Percentiles rank a stretch among this genome's conserved stretches.
Conservation (phyloP, 1,140 invertebrate genomes). For the Lasaia peninsularis region DNA sequence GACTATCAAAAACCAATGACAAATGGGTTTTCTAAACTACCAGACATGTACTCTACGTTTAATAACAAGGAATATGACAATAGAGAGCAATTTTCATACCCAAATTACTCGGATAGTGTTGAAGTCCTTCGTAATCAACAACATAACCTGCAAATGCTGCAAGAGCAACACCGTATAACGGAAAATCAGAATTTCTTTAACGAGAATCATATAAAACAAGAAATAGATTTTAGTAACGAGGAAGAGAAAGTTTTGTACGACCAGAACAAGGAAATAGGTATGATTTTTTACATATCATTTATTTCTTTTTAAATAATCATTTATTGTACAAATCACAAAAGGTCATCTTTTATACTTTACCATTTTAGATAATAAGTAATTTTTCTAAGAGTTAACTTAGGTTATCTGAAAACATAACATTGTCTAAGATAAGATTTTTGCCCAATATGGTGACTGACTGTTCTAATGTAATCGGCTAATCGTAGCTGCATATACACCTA, state of each 20-base stretch:
- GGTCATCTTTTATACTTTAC: too few relatives aligned
- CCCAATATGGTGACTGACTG: too few relatives aligned
- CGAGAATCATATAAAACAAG: slow-evolving; percentile 63
- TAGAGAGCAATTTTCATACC: slow-evolving; percentile 28
- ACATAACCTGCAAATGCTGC: slow-evolving; percentile 56
- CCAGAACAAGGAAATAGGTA: slow-evolving; percentile 47
- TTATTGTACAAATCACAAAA: too few relatives aligned
- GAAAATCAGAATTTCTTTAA: slow-evolving; percentile 68
- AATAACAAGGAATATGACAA: slow-evolving; percentile 34
- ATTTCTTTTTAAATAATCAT: too few relatives aligned
- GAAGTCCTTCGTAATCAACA: slow-evolving; percentile 59
- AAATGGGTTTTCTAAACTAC: slow-evolving; percentile 38
- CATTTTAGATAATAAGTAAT: too few relatives aligned
- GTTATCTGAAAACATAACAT: too few relatives aligned
- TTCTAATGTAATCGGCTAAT: too few relatives aligned
- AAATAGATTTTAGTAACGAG: slow-evolving; percentile 53
- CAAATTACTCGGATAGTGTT: slow-evolving; percentile 44
- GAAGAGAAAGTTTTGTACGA: slow-evolving; percentile 60
- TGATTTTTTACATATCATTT: slow-evolving; percentile 25
- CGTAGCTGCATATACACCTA: too few relatives aligned
- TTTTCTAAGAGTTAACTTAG: too few relatives aligned
- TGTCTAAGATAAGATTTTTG: too few relatives aligned
- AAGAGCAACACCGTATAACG: slow-evolving; percentile 46
- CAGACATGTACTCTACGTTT: slow-evolving; percentile 35
- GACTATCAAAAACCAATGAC: slow-evolving; percentile 36